Conservation (phyloP, 2,888 invertebrate species). For the Scaeva pyrastri region DNA sequence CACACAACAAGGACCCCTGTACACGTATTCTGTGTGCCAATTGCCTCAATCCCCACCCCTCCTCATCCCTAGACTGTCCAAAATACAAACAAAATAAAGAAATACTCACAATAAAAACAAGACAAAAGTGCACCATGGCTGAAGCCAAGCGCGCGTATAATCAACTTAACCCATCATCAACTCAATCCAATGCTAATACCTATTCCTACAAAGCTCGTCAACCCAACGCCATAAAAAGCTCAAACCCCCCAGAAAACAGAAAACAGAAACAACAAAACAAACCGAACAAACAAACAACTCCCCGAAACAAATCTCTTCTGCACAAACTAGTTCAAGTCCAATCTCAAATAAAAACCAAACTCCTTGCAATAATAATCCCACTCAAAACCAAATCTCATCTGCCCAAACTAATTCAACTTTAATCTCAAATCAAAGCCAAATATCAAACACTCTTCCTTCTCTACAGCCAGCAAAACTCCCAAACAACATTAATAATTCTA, state of each 20-base stretch:
- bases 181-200: not conserved
- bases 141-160: not conserved
- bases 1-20: not conserved
- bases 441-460: not conserved
- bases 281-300: constrained; percentile 1
- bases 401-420: too few relatives aligned
- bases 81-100: not conserved
- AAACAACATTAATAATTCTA: not conserved
- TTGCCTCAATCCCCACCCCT: not conserved
- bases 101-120: not conserved
- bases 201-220: not conserved
- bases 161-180: not conserved
- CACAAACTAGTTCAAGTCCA: not conserved
- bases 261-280: not conserved
- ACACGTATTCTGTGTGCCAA: not conserved
- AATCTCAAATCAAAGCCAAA: too few relatives aligned
- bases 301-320: not conserved
- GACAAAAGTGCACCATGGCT: not conserved
- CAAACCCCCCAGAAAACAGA: not conserved
- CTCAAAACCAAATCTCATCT: too few relatives aligned
- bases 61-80: not conserved
- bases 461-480: not conserved
- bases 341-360: not conserved
- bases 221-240: not conserved
- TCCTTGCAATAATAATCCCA: too few relatives aligned